phyloP scores from a whole-genome alignment of 2,888 invertebrate genomes.

The Polyommatus icarus region DNA sequence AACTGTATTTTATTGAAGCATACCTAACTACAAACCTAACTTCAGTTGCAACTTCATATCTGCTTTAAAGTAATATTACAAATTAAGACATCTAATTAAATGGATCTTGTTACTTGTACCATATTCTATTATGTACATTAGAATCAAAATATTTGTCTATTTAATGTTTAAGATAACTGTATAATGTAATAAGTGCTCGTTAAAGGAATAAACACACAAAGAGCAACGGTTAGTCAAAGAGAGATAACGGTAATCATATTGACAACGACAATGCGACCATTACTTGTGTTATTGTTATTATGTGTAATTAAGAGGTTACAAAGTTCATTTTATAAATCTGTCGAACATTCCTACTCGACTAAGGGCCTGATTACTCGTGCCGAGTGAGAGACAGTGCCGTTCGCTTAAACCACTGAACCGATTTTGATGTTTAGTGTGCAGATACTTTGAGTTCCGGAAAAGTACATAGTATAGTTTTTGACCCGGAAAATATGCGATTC shows the following conservation, averaged over 20 bases:
- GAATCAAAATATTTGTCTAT: background rate
- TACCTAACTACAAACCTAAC: too few relatives aligned
- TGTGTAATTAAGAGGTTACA: background rate
- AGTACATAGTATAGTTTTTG: too few relatives aligned
- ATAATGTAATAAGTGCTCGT: constrained; percentile 13
- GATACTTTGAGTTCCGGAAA: too few relatives aligned
- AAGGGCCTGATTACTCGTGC: too few relatives aligned
- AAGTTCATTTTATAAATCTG: background rate
- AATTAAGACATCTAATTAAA: background rate
- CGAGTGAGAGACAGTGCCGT: too few relatives aligned
- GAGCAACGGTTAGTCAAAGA: constrained; percentile 1
- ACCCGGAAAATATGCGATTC: too few relatives aligned
- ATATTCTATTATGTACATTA: background rate
- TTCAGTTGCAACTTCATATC: too few relatives aligned
- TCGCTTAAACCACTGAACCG: too few relatives aligned
- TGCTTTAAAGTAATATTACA: too few relatives aligned
- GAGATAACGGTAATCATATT: background rate
- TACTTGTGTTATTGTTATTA: background rate
- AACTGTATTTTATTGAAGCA: too few relatives aligned
- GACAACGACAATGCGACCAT: background rate
- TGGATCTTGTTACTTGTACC: background rate
- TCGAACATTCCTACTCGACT: background rate
- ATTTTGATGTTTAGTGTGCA: too few relatives aligned
- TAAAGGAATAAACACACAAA: constrained; percentile 5
- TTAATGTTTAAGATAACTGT: background rate